phyloP scores from a whole-genome alignment of 2,888 invertebrate species.

The Sinelater perroti region DNA sequence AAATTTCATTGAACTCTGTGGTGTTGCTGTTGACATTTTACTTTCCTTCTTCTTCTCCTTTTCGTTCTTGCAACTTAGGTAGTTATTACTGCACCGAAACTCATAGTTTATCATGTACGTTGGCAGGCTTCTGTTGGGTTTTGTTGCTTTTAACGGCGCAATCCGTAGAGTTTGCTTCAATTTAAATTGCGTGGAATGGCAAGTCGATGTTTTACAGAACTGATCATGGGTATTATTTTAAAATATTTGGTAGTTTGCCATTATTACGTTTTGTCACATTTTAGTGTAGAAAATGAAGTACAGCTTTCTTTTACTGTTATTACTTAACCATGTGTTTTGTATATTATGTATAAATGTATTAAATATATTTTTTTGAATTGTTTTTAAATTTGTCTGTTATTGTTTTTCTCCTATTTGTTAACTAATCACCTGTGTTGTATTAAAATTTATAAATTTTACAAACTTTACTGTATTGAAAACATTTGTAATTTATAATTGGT shows the following conservation, averaged over 20 bases:
- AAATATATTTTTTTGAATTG: slow-evolving; percentile 49
- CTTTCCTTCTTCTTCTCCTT: neutral
- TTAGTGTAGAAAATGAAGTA: slow-evolving; percentile 21
- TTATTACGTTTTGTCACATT: slow-evolving; percentile 2
- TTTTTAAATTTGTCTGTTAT: slow-evolving; percentile 34
- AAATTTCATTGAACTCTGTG: neutral
- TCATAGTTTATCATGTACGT: neutral
- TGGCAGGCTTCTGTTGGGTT: neutral
- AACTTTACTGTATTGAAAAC: no score
- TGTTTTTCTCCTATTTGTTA: no score
- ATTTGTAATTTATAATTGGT: no score
- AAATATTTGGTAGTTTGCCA: slow-evolving; percentile 17
- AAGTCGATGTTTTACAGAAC: slow-evolving; percentile 21
- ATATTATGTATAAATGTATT: slow-evolving; percentile 50
- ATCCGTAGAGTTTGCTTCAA: no score
- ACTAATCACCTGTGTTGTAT: no score
- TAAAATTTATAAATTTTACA: no score
- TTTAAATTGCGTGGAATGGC: no score
- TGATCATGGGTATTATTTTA: slow-evolving; percentile 27
- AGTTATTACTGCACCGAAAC: slow-evolving; percentile 4
- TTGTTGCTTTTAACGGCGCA: neutral
- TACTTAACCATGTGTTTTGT: slow-evolving; percentile 37
- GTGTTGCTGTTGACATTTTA: slow-evolving; percentile 2
- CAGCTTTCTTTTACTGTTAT: slow-evolving; percentile 30
- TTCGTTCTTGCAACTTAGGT: neutral